These are phyloP conservation scores for Micoletzkya japonica DNA, from an alignment of 2,888 invertebrate genomes.

Conservation along the genomic window DNA sequence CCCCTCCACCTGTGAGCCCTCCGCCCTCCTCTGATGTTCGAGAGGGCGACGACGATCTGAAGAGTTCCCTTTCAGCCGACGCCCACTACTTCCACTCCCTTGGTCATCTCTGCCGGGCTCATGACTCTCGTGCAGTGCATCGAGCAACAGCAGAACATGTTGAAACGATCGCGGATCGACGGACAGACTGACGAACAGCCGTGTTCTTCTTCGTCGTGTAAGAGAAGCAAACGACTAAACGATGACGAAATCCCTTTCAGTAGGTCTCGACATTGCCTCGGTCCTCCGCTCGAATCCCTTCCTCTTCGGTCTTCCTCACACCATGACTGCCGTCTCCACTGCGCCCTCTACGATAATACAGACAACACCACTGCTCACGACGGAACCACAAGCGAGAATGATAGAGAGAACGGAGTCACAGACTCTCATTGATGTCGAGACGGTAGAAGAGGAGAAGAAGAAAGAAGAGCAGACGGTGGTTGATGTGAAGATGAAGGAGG, in stretches of 20 bases:
- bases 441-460: not conserved
- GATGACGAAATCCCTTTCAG: no score
- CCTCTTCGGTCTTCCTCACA: not conserved
- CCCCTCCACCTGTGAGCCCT: no score
- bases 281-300: no score
- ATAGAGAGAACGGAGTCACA: not conserved
- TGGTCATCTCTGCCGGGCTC: not conserved
- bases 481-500: not conserved
- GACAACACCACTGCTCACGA: no score
- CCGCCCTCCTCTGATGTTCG: no score
- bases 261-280: no score
- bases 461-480: not conserved
- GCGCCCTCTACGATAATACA: not conserved
- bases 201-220: not conserved
- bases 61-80: conserved; percentile 3
- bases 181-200: conserved; percentile 2
- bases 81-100: not conserved
- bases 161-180: conserved; percentile 6
- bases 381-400: no score
- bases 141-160: not conserved
- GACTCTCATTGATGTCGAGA: not conserved
- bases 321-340: not conserved
- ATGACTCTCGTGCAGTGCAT: conserved; percentile 4
- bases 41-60: no score
- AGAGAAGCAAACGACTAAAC: no score